Conservation (phyloP, 2,888 invertebrate species). For the Crossocerus cetratus region DNA sequence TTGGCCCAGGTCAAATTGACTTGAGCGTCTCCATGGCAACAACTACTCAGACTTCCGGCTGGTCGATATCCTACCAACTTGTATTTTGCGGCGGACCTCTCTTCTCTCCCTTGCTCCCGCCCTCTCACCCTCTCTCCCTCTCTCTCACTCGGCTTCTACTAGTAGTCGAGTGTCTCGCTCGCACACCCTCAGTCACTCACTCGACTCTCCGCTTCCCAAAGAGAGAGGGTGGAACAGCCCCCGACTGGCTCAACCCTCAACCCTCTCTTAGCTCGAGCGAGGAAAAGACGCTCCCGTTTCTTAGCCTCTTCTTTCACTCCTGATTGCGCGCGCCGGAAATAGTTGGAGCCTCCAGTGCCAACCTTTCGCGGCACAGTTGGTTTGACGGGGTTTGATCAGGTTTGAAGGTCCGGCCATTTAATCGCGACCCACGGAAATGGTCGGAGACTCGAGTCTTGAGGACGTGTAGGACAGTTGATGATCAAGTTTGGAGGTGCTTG, state of each 20-base stretch:
- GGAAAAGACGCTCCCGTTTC: no score
- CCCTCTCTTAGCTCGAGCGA: conserved; percentile 30
- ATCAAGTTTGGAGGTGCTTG: no score
- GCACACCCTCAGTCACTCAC: conserved; percentile 34
- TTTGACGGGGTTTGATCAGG: no score
- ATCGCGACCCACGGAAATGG: no score
- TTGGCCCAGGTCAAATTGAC: conserved; percentile 79
- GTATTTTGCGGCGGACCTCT: conserved; percentile 69
- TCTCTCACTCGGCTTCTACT: conserved; percentile 14
- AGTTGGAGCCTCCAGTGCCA: no score
- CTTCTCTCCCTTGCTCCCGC: conserved; percentile 42
- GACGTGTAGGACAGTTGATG: no score
- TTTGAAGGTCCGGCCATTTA: no score
- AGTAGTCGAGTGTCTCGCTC: not conserved
- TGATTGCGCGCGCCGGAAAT: no score
- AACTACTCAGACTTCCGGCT: conserved; percentile 77
- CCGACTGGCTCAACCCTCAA: conserved; percentile 8
- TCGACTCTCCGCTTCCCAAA: conserved; percentile 37
- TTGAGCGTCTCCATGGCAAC: conserved; percentile 80
- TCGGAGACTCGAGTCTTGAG: no score
- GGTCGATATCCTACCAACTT: conserved; percentile 79
- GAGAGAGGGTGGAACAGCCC: no score
- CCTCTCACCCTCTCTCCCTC: not conserved
- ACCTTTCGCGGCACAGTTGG: no score
- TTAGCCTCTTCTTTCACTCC: no score